phyloP scores from a whole-genome alignment of 2,113 vertebrate species.

The Callospermophilus lateralis region DNA sequence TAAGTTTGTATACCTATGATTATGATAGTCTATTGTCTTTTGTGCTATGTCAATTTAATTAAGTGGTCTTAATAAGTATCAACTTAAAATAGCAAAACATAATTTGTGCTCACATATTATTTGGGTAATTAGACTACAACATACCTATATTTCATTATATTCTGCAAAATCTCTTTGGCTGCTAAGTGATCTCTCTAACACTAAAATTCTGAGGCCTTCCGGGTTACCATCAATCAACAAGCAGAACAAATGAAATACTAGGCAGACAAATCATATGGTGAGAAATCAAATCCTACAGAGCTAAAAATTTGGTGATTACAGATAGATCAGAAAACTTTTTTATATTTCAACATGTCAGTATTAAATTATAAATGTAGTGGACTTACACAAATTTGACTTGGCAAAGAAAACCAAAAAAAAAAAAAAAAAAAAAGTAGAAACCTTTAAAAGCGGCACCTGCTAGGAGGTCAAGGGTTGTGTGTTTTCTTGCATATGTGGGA shows the following conservation, averaged over 20 bases:
- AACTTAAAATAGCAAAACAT: conserved; percentile 11
- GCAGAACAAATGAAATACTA: background rate
- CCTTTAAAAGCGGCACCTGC: background rate
- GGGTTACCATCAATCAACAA: background rate
- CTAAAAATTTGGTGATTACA: background rate
- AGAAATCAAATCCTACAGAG: background rate
- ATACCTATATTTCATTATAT: background rate
- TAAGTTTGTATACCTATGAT: background rate
- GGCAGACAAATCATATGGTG: background rate
- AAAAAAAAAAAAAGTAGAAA: background rate
- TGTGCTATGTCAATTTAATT: background rate
- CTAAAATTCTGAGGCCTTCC: background rate
- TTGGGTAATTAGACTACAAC: background rate
- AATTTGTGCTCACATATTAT: conserved; percentile 10
- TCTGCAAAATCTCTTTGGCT: background rate
- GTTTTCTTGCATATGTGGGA: no score
- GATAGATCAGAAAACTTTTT: background rate
- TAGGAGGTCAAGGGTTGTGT: no score
- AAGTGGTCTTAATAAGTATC: background rate
- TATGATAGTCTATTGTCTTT: background rate
- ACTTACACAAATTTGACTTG: background rate
- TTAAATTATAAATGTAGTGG: background rate
- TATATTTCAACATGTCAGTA: background rate
- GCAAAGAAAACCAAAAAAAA: background rate
- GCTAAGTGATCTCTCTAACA: background rate